These are phyloP conservation scores for Scatophagus argus DNA, from an alignment of 2,113 vertebrate species.

Conservation along the genomic window DNA sequence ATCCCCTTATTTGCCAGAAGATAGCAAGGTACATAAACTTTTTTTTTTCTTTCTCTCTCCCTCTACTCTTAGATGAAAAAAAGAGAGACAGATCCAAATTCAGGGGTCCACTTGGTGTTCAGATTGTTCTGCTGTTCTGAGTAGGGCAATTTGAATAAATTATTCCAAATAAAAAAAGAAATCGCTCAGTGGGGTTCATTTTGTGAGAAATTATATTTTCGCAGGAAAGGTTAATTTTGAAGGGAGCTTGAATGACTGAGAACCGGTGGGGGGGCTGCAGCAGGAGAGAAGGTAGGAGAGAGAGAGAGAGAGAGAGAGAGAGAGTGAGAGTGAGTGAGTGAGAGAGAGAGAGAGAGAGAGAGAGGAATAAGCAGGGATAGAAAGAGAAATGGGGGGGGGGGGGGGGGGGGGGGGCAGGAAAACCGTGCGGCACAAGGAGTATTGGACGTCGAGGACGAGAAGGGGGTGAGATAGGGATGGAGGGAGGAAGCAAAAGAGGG, in stretches of 20 bases:
- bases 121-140: slow-evolving; percentile 99
- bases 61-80: slow-evolving; percentile 61
- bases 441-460: slow-evolving; percentile 65
- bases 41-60: slow-evolving; percentile 85
- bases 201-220: slow-evolving; percentile 99
- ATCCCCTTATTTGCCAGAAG: slow-evolving; percentile 97
- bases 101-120: slow-evolving; percentile 95
- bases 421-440: slow-evolving; percentile 24
- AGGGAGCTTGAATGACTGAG: slow-evolving; percentile 99
- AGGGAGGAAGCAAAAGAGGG: slow-evolving; percentile 89
- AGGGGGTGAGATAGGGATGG: slow-evolving; percentile 54
- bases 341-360: slow-evolving; percentile 3
- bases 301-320: slow-evolving; percentile 23
- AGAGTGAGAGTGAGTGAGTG: background rate
- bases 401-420: background rate
- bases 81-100: slow-evolving; percentile 82
- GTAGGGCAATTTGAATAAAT: slow-evolving; percentile 99
- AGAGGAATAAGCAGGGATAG: too few species aligned
- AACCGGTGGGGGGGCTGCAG: slow-evolving; percentile 83
- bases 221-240: slow-evolving; percentile 99
- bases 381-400: too few species aligned
- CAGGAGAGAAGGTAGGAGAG: slow-evolving; percentile 88
- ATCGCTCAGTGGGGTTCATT: slow-evolving; percentile 99
- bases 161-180: slow-evolving; percentile 88
- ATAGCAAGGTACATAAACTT: slow-evolving; percentile 97